Evolutionary conservation across 2,797 vertebrate species (phyloP).

Genomic region (Pseudocheirus occidentalis): DNA sequence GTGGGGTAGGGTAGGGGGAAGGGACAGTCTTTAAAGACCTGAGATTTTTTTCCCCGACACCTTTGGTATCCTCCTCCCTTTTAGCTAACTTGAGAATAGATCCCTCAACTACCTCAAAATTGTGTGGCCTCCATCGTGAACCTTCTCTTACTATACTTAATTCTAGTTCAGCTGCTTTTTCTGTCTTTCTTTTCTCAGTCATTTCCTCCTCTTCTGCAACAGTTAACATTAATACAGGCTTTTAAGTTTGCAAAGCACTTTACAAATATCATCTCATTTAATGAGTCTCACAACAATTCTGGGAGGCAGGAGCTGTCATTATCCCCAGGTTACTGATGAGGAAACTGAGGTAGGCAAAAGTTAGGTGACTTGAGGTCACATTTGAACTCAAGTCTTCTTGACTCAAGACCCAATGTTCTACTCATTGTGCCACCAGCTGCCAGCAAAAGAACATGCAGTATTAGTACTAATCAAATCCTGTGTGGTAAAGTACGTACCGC

Average conservation of each 20-base stretch:
- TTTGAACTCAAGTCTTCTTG: not conserved
- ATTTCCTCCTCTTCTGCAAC: too few relatives aligned
- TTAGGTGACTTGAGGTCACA: not conserved
- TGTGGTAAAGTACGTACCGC: not conserved
- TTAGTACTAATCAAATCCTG: not conserved
- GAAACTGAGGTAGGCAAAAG: not conserved
- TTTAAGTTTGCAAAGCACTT: too few relatives aligned
- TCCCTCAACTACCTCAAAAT: not conserved
- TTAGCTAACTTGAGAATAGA: not conserved
- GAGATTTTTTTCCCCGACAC: not conserved
- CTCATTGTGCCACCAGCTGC: not conserved
- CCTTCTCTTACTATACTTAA: not conserved
- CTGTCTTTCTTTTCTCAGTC: not conserved
- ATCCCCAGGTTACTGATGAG: not conserved
- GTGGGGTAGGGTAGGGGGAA: too few relatives aligned
- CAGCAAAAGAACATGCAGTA: not conserved
- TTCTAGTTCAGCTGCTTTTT: not conserved
- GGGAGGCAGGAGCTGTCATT: not conserved
- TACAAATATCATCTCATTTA: not conserved
- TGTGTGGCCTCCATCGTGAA: not conserved
- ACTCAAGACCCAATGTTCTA: not conserved
- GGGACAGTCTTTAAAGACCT: not conserved
- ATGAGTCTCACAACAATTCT: not conserved
- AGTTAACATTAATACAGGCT: too few relatives aligned
- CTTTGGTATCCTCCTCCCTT: not conserved